A percentile compares a stretch with the other conserved stretches of the same genome.
These are phyloP conservation scores for Junonia oenone DNA, from an alignment of 2,888 invertebrate species.

Conservation along the genomic window DNA sequence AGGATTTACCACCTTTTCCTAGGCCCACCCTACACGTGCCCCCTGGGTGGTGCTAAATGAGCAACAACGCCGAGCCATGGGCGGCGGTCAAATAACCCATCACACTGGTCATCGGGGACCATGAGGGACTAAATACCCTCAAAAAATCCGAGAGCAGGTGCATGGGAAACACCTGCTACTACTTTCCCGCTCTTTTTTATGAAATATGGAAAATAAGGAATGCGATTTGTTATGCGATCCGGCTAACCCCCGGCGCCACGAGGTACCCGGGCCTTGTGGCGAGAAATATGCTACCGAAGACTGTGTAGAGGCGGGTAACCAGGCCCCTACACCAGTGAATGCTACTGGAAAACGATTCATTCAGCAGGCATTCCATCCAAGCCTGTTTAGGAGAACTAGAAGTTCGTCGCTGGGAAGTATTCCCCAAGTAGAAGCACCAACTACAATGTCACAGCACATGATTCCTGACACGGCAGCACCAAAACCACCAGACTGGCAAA, in stretches of 20 bases:
- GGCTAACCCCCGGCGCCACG: constrained; percentile 32
- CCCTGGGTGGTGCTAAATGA: too few species aligned
- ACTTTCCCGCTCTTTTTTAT: constrained; percentile 4
- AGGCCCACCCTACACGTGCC: too few species aligned
- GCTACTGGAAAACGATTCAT: too few species aligned
- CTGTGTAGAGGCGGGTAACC: constrained; percentile 20
- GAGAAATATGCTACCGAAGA: constrained; percentile 30
- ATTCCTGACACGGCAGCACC: background rate
- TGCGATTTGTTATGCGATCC: constrained; percentile 27
- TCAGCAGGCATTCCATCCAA: constrained; percentile 12
- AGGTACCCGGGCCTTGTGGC: constrained; percentile 26
- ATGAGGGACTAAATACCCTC: constrained; percentile 10
- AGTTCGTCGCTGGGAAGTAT: constrained; percentile 3
- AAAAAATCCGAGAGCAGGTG: background rate
- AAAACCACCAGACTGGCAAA: constrained; percentile 10
- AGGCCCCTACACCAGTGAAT: constrained; percentile 18
- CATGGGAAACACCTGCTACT: constrained; percentile 3
- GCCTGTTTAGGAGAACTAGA: constrained; percentile 4
- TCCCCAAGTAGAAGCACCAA: background rate
- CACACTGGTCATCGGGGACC: background rate
- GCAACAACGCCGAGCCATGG: constrained; percentile 3
- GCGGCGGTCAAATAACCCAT: constrained; percentile 9
- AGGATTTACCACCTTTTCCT: too few species aligned
- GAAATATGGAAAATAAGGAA: constrained; percentile 14
- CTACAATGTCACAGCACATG: background rate